phyloP scores from a whole-genome alignment of 2,113 vertebrate genomes.

The Bombycilla garrulus region DNA sequence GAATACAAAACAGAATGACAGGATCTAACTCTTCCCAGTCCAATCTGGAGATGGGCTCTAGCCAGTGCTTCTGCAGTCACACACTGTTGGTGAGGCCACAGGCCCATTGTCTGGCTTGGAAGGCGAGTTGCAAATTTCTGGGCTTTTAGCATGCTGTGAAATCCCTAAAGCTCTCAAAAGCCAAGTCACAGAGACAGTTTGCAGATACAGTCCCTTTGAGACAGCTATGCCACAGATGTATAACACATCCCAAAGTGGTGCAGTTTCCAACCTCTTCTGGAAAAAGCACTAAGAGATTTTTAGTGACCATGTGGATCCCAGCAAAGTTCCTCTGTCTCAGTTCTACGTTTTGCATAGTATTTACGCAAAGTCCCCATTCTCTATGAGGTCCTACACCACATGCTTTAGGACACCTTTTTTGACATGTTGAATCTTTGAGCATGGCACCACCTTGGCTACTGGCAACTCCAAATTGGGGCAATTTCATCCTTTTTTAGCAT shows the following conservation, averaged over 20 bases:
- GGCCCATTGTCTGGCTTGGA: constrained; percentile 7
- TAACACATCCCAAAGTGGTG: neutral
- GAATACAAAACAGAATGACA: neutral
- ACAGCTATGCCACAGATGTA: neutral
- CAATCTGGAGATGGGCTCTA: neutral
- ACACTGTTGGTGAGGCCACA: constrained; percentile 1
- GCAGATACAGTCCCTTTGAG: neutral
- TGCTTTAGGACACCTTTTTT: neutral
- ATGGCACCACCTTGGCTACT: neutral
- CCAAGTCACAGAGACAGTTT: neutral
- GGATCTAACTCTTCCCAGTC: constrained; percentile 8
- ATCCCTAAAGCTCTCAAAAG: neutral
- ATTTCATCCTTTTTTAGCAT: neutral
- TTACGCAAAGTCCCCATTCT: neutral
- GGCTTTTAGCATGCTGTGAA: neutral
- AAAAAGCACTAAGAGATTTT: neutral
- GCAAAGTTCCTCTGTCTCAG: neutral
- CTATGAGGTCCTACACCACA: neutral
- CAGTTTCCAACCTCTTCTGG: neutral
- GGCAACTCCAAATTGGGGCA: neutral
- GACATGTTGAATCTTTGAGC: accelerated
- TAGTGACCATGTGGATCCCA: neutral
- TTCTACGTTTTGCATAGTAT: neutral
- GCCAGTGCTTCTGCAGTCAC: neutral
- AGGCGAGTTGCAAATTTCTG: neutral